phyloP scores from a whole-genome alignment of 2,888 invertebrate species.

The Oxyscelio sp. region DNA sequence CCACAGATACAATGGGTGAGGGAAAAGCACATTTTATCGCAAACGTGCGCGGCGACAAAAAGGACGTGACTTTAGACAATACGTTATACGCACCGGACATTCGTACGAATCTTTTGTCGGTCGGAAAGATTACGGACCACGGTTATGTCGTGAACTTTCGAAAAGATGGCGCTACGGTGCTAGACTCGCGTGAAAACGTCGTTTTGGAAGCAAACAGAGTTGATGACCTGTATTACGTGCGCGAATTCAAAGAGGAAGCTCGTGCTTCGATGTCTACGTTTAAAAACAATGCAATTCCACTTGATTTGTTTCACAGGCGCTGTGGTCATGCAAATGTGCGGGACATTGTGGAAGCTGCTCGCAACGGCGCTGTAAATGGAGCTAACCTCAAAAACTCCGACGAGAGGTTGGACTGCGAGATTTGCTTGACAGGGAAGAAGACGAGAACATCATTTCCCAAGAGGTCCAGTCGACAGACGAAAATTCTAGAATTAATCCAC shows the following conservation, averaged over 20 bases:
- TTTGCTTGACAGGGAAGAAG: constrained; percentile 18
- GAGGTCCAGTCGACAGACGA: not conserved
- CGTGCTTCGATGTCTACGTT: not conserved
- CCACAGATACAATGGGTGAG: not conserved
- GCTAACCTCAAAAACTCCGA: too few species aligned
- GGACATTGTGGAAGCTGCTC: constrained; percentile 17
- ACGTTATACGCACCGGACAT: constrained; percentile 28
- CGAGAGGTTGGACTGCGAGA: not conserved
- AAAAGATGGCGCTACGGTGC: not conserved
- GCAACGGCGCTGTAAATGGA: constrained; percentile 20
- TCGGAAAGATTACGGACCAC: too few species aligned
- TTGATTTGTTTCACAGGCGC: constrained; percentile 14
- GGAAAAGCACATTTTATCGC: too few species aligned
- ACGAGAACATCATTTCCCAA: constrained; percentile 25
- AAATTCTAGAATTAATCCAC: constrained; percentile 11
- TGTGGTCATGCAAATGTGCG: constrained; percentile 38
- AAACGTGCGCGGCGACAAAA: too few species aligned
- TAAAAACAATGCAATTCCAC: not conserved
- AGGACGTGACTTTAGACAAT: not conserved
- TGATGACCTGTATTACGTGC: constrained; percentile 31
- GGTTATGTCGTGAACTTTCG: not conserved
- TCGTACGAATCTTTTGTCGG: not conserved
- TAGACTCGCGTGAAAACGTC: not conserved
- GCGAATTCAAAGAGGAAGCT: constrained; percentile 11
- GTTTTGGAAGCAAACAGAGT: not conserved